Evolutionary conservation across 2,888 invertebrate species (phyloP), one percentile per base, ranked within the genome.

Genomic region (Homarus gammarus): DNA sequence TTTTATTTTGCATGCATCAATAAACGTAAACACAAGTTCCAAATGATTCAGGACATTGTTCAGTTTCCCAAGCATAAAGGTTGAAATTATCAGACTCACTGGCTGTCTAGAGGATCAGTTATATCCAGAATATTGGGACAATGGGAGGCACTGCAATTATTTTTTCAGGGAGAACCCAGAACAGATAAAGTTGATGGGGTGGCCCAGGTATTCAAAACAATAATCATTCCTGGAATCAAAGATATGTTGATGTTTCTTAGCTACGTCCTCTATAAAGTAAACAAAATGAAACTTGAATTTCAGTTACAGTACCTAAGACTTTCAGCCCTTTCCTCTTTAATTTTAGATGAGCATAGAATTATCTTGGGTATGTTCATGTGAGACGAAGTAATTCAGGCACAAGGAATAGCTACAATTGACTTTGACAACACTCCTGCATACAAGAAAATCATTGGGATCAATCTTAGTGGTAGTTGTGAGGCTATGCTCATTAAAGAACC

Each of bases 401-500:
- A 70, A 15, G 10, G 44, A 38, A 18, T 84, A 73, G 56, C 51
- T 27, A 5, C 12, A 36, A 84, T 73, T 73, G 73, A 84, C 31
- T 51, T 51, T 6, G 92, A 89, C 70, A 94, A 92, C 93, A 95
- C 95, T 93, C 12, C 70, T 36, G 12, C 73, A 36, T 18, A 73
- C 73, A 84, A 84, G 44, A 70, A n/a, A n/a, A 70, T 70, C 27
- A 38, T 6, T 22, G 51, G 49, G 0, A 8, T 83, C 5, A 15
- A 49, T 6, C 72, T 83, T 49, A 49, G 72, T 72, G 83, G 70
- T n/a, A 70, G 83, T 44, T 70, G 83, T 31, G 22, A 40, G 5
- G 70, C 27, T n/a, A n/a, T n/a, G n/a, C n/a, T n/a, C n/a, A n/a
- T 73, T 3, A 31, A 3, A 6, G 83, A 83, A 72, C 10, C 83